Evolutionary conservation across 2,113 vertebrate genomes (phyloP).

Genomic region (Oryzias melastigma): DNA sequence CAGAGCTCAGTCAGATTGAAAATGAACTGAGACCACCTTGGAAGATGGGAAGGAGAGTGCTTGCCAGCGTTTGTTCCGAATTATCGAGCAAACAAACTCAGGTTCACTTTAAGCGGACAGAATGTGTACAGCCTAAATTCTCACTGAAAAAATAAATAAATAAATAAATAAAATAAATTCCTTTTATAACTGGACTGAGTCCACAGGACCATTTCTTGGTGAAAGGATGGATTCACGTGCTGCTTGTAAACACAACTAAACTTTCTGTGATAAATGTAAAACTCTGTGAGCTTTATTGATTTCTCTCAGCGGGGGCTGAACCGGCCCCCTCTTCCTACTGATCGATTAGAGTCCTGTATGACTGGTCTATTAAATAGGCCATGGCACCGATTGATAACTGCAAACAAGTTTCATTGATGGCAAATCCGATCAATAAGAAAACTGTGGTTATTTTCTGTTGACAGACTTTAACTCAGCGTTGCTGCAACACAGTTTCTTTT

Average conservation of each 20-base stretch:
- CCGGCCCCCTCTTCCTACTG: neutral
- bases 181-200: no score
- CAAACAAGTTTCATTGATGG: constrained; percentile 21
- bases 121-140: no score
- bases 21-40: no score
- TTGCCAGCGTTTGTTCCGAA: no score
- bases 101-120: no score
- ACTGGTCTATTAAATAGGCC: constrained; percentile 50
- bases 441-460: neutral
- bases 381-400: constrained; percentile 38
- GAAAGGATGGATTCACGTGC: no score
- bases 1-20: no score
- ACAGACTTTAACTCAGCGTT: neutral
- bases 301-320: constrained; percentile 5
- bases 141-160: no score
- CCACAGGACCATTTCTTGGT: no score
- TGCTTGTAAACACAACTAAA: neutral
- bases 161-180: no score
- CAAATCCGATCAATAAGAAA: neutral
- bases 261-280: neutral
- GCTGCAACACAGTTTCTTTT: neutral
- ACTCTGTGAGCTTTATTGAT: constrained; percentile 33
- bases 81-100: no score
- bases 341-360: constrained; percentile 30
- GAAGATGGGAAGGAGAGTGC: no score